Percentiles rank a stretch among this genome's conserved stretches.
These are phyloP conservation scores for Mormyrops attenuatus DNA, from an alignment of 2,797 vertebrate species.

Conservation along the genomic window DNA sequence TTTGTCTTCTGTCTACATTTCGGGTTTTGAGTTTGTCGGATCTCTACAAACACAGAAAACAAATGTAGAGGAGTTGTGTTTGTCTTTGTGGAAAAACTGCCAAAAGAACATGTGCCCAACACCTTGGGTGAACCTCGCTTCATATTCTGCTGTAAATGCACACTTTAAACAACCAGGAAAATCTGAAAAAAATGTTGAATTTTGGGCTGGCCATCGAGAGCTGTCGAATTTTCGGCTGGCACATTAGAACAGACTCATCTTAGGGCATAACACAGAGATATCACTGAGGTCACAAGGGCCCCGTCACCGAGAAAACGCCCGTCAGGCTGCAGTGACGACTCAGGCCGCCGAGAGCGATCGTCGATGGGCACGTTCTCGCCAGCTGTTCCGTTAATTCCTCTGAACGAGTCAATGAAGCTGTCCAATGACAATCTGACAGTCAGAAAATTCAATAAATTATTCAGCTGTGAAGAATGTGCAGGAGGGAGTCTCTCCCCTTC, in stretches of 20 bases:
- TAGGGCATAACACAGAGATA: neutral
- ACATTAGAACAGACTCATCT: neutral
- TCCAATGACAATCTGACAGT: slow-evolving; percentile 15
- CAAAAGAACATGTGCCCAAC: neutral
- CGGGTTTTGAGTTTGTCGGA: neutral
- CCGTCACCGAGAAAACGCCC: neutral
- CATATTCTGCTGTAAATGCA: neutral
- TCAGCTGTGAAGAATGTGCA: neutral
- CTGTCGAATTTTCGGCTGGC: neutral
- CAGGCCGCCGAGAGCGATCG: neutral
- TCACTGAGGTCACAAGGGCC: neutral
- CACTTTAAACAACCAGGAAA: neutral
- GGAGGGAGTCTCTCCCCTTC: neutral
- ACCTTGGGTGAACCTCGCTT: neutral
- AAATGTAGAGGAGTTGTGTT: neutral
- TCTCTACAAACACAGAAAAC: neutral
- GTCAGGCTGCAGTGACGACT: neutral
- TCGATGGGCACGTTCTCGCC: neutral
- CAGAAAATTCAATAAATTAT: slow-evolving; percentile 19
- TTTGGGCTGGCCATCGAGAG: neutral
- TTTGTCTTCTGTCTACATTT: neutral
- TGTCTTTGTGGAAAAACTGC: neutral
- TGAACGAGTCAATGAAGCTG: slow-evolving; percentile 16
- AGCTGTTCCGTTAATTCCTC: slow-evolving; percentile 14
- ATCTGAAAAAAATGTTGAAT: neutral